phyloP scores from a whole-genome alignment of 2,797 vertebrate species.

The Scolopax rusticola region DNA sequence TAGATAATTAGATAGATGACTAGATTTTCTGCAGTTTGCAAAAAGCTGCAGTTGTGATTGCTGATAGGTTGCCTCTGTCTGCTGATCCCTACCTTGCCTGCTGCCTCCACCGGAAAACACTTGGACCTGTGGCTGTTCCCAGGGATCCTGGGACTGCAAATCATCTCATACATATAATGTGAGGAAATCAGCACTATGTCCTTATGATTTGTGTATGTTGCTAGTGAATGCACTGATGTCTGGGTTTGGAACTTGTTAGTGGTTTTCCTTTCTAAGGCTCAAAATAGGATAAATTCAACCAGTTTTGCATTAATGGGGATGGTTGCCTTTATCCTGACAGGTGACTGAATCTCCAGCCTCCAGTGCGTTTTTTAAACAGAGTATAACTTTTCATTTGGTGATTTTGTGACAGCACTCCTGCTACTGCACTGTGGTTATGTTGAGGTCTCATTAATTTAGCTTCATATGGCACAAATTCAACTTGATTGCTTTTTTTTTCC shows the following conservation, averaged over 20 bases:
- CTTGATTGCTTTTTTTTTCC: no score
- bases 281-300: background rate
- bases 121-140: background rate
- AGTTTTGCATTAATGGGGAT: background rate
- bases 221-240: background rate
- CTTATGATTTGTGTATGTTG: background rate
- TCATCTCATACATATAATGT: no score
- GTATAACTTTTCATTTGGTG: background rate
- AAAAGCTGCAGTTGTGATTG: background rate
- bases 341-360: background rate
- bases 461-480: background rate
- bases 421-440: background rate
- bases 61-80: background rate
- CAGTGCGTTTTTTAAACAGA: background rate
- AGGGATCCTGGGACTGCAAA: background rate
- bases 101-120: background rate
- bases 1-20: background rate
- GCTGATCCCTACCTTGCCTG: background rate
- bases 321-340: background rate
- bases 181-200: background rate
- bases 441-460: background rate
- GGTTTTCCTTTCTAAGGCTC: background rate
- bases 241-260: background rate
- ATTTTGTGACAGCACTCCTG: background rate
- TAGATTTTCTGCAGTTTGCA: background rate